Conservation (phyloP, 2,797 vertebrate genomes). For the Momotus momota region DNA sequence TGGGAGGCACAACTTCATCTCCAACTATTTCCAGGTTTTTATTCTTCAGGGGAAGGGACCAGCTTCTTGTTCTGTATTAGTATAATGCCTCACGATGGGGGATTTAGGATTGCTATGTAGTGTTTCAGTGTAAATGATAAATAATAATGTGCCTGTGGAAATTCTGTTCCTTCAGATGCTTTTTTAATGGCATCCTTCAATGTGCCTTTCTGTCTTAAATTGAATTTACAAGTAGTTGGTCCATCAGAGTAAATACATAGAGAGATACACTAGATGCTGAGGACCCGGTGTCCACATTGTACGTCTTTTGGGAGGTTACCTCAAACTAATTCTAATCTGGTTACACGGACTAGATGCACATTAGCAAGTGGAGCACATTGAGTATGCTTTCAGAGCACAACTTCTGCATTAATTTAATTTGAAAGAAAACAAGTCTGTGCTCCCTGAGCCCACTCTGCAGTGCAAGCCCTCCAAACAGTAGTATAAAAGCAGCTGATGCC, state of each 20-base stretch:
- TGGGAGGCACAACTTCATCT: background rate
- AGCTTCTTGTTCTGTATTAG: background rate
- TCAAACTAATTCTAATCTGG: background rate
- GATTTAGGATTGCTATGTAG: background rate
- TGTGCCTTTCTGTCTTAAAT: background rate
- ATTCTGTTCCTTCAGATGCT: background rate
- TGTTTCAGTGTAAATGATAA: background rate
- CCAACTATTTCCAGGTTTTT: conserved; percentile 10
- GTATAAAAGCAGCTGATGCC: background rate
- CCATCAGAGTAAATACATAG: background rate
- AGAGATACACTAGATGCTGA: background rate
- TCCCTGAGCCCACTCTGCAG: background rate
- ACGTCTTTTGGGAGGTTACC: background rate
- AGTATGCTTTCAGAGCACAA: background rate
- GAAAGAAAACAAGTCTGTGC: background rate
- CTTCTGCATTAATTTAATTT: background rate
- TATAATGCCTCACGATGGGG: background rate
- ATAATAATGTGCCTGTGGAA: background rate
- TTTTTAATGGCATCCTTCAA: background rate
- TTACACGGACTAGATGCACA: background rate
- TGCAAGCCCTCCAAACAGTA: background rate
- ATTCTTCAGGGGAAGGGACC: background rate
- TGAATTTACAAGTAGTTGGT: background rate
- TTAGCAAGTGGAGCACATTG: background rate
- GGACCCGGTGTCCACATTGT: background rate